A percentile compares a stretch with the other conserved stretches of the same genome.
Evolutionary conservation across 1,140 invertebrate species (phyloP).

Genomic region (Oncopodura yosiiana): DNA sequence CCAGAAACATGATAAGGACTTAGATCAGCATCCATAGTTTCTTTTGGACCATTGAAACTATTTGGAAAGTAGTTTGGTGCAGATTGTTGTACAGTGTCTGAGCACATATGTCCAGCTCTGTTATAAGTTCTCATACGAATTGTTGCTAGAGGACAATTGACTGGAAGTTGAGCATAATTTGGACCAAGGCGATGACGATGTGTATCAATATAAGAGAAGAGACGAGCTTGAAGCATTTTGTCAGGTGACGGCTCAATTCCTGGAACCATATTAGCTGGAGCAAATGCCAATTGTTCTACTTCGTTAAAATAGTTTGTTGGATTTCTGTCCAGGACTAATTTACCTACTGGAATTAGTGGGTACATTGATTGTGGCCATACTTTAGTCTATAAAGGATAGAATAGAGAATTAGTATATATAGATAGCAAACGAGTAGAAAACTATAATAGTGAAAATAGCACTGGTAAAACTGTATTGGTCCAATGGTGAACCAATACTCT

Average conservation of each 20-base stretch:
- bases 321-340: slow-evolving; percentile 49
- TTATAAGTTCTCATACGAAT: slow-evolving; percentile 45
- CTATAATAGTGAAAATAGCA: no score
- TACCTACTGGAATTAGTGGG: slow-evolving; percentile 53
- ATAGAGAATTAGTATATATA: no score
- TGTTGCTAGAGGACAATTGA: slow-evolving; percentile 52
- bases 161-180: slow-evolving; percentile 55
- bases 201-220: slow-evolving; percentile 57
- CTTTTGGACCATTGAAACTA: slow-evolving; percentile 74
- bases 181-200: slow-evolving; percentile 55
- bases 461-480: no score
- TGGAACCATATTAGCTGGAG: slow-evolving; percentile 53
- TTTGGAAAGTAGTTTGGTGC: slow-evolving; percentile 92
- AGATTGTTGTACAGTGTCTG: slow-evolving; percentile 37
- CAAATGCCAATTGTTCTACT: slow-evolving; percentile 57
- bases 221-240: slow-evolving; percentile 57
- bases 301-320: slow-evolving; percentile 52
- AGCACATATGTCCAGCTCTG: slow-evolving; percentile 48
- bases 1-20: slow-evolving; percentile 31
- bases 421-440: no score
- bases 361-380: slow-evolving; percentile 53
- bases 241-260: slow-evolving; percentile 54
- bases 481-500: not conserved
- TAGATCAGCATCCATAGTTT: slow-evolving; percentile 43
- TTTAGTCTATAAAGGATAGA: slow-evolving; percentile 30